Evolutionary conservation across 92 coral and sea anemone genomes (phyloP).

Genomic region (Zoanthus gigantus): DNA sequence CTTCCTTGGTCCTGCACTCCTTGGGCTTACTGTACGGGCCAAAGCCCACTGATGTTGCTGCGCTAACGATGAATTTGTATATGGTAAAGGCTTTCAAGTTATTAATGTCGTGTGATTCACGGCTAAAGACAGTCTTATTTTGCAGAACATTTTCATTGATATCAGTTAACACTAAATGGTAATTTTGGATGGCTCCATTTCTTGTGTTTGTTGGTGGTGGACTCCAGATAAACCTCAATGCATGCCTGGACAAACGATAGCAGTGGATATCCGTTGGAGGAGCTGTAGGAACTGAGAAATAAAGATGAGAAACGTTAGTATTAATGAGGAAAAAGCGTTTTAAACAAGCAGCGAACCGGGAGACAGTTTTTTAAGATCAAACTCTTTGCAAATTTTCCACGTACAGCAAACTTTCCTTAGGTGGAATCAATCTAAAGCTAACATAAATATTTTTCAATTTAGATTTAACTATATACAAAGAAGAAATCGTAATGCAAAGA

Average conservation of each 20-base stretch:
- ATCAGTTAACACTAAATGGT: neutral
- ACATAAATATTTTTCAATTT: too few species aligned
- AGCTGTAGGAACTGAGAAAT: neutral
- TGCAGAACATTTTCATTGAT: neutral
- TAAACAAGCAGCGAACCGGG: too few species aligned
- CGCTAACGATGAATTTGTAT: constrained; percentile 3
- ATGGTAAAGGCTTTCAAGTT: neutral
- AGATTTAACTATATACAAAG: too few species aligned
- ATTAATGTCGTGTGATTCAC: neutral
- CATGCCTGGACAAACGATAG: neutral
- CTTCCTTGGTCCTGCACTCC: neutral
- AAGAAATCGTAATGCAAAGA: too few species aligned
- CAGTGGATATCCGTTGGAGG: neutral
- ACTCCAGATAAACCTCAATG: neutral
- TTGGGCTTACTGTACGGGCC: constrained; percentile 6
- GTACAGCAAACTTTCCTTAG: too few species aligned
- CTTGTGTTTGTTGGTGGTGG: neutral
- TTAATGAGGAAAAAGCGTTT: too few species aligned
- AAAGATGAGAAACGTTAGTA: neutral
- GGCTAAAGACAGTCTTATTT: too few species aligned
- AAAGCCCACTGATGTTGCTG: constrained; percentile 1
- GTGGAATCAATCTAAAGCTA: too few species aligned
- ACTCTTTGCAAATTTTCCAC: too few species aligned
- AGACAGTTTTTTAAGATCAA: too few species aligned
- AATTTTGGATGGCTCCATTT: neutral